Evolutionary conservation across 2,113 vertebrate species (phyloP).

Genomic region (Mormoops blainvillei): DNA sequence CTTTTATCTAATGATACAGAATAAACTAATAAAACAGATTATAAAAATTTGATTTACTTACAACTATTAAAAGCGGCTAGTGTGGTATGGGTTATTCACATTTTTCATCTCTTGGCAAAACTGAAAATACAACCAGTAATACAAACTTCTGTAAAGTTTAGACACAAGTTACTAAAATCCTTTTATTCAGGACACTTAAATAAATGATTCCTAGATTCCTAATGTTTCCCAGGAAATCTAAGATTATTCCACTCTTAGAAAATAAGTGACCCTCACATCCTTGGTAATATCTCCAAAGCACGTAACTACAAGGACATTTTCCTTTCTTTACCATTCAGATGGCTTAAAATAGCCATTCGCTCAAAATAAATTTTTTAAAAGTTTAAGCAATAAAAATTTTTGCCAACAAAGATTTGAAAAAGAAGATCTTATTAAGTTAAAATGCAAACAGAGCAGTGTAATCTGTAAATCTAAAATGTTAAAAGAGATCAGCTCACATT

Average conservation of each 20-base stretch:
- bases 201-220: neutral
- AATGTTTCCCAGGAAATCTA: slow-evolving; percentile 9
- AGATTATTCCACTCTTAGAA: neutral
- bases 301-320: slow-evolving; percentile 3
- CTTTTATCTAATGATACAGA: slow-evolving; percentile 19
- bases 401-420: slow-evolving; percentile 59
- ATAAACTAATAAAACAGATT: slow-evolving; percentile 41
- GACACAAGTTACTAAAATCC: slow-evolving; percentile 30
- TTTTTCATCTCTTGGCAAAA: slow-evolving; percentile 14
- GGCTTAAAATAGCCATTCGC: neutral
- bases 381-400: slow-evolving; percentile 61
- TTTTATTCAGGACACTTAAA: slow-evolving; percentile 6
- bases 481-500: slow-evolving; percentile 55
- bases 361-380: slow-evolving; percentile 45
- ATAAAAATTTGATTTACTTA: slow-evolving; percentile 14
- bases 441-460: slow-evolving; percentile 67
- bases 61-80: neutral
- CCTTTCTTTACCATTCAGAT: neutral
- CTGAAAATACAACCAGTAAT: slow-evolving; percentile 5
- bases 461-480: slow-evolving; percentile 67
- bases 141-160: slow-evolving; percentile 43
- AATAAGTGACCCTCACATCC: slow-evolving; percentile 9
- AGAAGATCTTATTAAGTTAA: slow-evolving; percentile 71
- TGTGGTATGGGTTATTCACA: neutral
- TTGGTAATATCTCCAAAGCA: neutral